Evolutionary conservation across 2,888 invertebrate species (phyloP).

Genomic region (Ormyrus rosae): DNA sequence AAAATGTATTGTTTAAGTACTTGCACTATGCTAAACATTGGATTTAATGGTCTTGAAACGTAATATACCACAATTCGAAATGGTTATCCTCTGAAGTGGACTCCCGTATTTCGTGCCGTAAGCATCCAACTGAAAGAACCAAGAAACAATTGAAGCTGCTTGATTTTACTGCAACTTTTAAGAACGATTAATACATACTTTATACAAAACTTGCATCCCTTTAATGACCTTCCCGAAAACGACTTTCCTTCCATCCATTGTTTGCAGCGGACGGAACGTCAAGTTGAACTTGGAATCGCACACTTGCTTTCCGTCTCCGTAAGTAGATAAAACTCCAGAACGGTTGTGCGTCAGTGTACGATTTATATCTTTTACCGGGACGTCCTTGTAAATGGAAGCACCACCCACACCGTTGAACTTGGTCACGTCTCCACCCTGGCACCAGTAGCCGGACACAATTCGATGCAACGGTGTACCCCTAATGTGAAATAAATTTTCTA

Average conservation of each 20-base stretch:
- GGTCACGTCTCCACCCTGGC: constrained; percentile 79
- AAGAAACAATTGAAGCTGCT: background rate
- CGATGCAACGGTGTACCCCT: constrained; percentile 77
- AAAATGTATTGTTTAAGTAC: too few relatives aligned
- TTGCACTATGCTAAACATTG: too few relatives aligned
- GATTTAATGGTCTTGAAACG: background rate
- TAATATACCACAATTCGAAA: constrained; percentile 68
- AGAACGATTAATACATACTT: constrained; percentile 60
- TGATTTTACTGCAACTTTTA: background rate
- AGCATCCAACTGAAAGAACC: constrained; percentile 64
- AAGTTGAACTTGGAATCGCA: constrained; percentile 79
- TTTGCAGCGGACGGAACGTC: constrained; percentile 78
- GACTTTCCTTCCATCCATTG: constrained; percentile 78
- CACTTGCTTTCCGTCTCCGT: constrained; percentile 73
- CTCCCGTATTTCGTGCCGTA: constrained; percentile 68
- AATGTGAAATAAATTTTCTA: background rate
- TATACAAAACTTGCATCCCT: constrained; percentile 65
- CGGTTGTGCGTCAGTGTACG: constrained; percentile 77
- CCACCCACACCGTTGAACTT: constrained; percentile 80
- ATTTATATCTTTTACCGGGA: constrained; percentile 75
- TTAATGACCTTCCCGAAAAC: constrained; percentile 79
- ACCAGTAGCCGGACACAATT: constrained; percentile 78
- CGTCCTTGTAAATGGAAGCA: constrained; percentile 75
- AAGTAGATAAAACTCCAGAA: constrained; percentile 79
- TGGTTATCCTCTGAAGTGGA: constrained; percentile 65